Evolutionary conservation across 2,888 invertebrate species (phyloP).

Genomic region (Pilophorus perplexus): DNA sequence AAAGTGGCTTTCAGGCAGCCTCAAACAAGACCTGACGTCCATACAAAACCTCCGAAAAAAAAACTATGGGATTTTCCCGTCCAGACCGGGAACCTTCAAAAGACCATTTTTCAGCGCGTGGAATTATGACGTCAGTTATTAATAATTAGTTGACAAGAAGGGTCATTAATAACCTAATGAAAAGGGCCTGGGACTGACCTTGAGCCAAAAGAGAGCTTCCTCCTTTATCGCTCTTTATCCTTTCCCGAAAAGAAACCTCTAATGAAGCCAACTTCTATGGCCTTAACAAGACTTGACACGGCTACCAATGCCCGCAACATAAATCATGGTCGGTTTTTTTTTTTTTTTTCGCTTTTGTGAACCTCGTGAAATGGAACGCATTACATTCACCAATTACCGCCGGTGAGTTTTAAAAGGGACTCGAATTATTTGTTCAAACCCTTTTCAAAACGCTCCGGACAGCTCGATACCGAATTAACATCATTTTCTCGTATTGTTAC

Average conservation of each 20-base stretch:
- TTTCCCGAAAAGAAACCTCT: slow-evolving; percentile 20
- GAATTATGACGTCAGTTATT: slow-evolving; percentile 41
- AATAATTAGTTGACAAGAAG: slow-evolving; percentile 46
- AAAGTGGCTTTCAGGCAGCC: too few relatives aligned
- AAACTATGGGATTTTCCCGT: too few relatives aligned
- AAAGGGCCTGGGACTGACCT: slow-evolving; percentile 29
- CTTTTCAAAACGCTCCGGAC: too few relatives aligned
- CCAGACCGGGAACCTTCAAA: too few relatives aligned
- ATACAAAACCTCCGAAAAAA: too few relatives aligned
- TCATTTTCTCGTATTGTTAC: too few relatives aligned
- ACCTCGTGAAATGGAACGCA: slow-evolving; percentile 6
- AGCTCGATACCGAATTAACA: too few relatives aligned
- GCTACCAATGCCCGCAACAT: slow-evolving; percentile 41
- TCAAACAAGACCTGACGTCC: too few relatives aligned
- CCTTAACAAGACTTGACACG: slow-evolving; percentile 41
- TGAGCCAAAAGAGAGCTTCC: slow-evolving; percentile 11
- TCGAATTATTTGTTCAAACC: slow-evolving; percentile 25
- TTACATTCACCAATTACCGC: slow-evolving; percentile 32
- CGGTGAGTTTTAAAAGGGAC: slow-evolving; percentile 24
- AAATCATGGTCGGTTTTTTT: too few relatives aligned
- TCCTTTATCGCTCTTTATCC: slow-evolving; percentile 10
- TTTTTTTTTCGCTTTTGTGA: too few relatives aligned
- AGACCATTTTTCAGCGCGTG: too few relatives aligned
- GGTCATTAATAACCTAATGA: slow-evolving; percentile 44
- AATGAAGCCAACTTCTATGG: slow-evolving; percentile 37